Evolutionary conservation across 2,113 vertebrate species (phyloP).

Genomic region (Mesitornis unicolor): DNA sequence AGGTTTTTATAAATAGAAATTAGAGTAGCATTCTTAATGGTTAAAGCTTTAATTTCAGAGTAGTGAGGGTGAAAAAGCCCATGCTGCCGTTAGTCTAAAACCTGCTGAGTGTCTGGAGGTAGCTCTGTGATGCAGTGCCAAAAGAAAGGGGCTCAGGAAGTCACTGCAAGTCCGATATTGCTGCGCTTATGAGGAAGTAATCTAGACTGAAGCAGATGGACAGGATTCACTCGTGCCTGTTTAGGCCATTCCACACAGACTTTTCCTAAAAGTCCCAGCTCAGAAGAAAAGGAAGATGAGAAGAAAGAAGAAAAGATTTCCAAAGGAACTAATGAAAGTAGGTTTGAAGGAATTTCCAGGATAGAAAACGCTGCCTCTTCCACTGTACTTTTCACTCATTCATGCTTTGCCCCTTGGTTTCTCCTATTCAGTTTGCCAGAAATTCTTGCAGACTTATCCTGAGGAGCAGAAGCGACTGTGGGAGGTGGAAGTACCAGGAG

Average conservation of each 20-base stretch:
- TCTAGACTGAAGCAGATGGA: background rate
- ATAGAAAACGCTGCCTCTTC: background rate
- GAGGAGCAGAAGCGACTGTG: constrained; percentile 81
- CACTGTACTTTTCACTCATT: background rate
- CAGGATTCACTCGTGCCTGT: background rate
- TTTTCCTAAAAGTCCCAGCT: background rate
- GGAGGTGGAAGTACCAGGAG: constrained; percentile 87
- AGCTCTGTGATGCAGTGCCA: background rate
- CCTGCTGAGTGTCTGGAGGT: background rate
- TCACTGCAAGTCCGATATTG: background rate
- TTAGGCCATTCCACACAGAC: background rate
- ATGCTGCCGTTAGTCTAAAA: background rate
- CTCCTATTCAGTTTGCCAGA: constrained; percentile 79
- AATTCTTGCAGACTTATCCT: constrained; percentile 75
- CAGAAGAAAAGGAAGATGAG: background rate
- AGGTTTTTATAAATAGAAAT: background rate
- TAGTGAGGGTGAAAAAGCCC: background rate
- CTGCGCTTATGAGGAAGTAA: background rate
- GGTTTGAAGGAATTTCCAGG: background rate
- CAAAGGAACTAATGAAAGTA: background rate
- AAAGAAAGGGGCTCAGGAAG: background rate
- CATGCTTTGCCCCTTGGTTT: background rate
- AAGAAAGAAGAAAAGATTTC: background rate
- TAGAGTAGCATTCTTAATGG: background rate
- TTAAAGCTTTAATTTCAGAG: background rate